Conservation (phyloP, 2,113 vertebrate genomes). For the Lophochroa leadbeateri region DNA sequence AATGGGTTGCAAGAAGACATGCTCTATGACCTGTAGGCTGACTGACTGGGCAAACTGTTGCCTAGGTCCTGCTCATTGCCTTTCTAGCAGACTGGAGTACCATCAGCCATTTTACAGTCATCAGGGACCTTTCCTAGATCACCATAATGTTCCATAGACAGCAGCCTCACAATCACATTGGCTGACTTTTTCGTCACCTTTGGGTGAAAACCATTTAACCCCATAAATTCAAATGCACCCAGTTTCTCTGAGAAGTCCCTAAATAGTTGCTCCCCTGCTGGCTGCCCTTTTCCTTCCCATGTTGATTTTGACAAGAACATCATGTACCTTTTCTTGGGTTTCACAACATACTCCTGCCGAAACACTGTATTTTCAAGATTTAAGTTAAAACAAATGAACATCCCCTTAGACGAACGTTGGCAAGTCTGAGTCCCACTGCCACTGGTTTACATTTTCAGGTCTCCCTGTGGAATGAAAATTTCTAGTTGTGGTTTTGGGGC, state of each 20-base stretch:
- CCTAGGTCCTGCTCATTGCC: background rate
- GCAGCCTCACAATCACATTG: background rate
- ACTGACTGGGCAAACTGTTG: no score
- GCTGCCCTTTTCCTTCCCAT: background rate
- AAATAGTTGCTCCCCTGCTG: background rate
- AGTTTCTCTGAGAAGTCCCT: background rate
- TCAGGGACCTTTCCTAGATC: background rate
- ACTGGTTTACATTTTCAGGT: background rate
- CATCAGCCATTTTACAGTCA: background rate
- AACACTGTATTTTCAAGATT: background rate
- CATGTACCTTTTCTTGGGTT: background rate
- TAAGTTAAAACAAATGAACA: background rate
- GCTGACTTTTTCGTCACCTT: background rate
- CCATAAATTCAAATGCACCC: background rate
- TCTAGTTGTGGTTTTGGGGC: background rate
- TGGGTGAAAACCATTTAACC: background rate
- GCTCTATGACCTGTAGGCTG: background rate
- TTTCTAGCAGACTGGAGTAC: background rate
- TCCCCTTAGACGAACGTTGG: background rate
- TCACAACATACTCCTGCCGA: background rate
- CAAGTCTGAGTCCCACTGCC: background rate
- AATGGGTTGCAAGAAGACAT: background rate
- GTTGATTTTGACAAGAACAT: background rate
- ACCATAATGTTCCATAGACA: rapidly evolving
- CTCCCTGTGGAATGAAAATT: background rate